Evolutionary conservation across 2,797 vertebrate species (phyloP).

Genomic region (Aldrovandia affinis): DNA sequence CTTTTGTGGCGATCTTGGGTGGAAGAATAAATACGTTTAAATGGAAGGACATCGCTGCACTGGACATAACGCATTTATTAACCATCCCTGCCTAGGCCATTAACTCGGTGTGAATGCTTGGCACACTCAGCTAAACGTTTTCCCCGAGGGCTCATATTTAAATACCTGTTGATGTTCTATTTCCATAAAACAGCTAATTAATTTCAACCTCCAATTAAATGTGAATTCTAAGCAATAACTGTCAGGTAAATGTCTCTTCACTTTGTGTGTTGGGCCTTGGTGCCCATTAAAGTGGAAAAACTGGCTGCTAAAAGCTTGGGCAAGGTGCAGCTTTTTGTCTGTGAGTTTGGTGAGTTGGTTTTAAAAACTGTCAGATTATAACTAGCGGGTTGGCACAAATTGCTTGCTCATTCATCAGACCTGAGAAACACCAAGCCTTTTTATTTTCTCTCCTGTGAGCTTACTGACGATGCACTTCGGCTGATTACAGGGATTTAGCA

Average conservation of each 20-base stretch:
- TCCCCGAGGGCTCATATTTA: not conserved
- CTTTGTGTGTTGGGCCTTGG: not conserved
- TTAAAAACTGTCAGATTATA: not conserved
- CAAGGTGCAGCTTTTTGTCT: not conserved
- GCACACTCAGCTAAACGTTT: not conserved
- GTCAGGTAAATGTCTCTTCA: not conserved
- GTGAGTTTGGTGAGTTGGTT: not conserved
- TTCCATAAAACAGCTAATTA: not conserved
- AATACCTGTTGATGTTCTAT: not conserved
- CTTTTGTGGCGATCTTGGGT: not conserved
- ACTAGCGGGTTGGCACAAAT: not conserved
- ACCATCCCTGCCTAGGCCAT: not conserved
- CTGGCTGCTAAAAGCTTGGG: not conserved
- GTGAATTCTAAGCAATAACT: not conserved
- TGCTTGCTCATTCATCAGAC: not conserved
- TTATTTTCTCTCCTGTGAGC: not conserved
- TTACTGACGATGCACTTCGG: not conserved
- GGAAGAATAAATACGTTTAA: not conserved
- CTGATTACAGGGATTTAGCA: conserved; percentile 6
- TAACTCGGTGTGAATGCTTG: not conserved
- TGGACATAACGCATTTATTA: not conserved
- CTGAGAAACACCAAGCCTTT: not conserved
- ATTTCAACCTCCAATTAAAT: not conserved
- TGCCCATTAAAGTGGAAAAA: not conserved
- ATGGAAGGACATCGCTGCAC: not conserved